Evolutionary conservation across 2,113 vertebrate genomes (phyloP).

Genomic region (Mellivora capensis): DNA sequence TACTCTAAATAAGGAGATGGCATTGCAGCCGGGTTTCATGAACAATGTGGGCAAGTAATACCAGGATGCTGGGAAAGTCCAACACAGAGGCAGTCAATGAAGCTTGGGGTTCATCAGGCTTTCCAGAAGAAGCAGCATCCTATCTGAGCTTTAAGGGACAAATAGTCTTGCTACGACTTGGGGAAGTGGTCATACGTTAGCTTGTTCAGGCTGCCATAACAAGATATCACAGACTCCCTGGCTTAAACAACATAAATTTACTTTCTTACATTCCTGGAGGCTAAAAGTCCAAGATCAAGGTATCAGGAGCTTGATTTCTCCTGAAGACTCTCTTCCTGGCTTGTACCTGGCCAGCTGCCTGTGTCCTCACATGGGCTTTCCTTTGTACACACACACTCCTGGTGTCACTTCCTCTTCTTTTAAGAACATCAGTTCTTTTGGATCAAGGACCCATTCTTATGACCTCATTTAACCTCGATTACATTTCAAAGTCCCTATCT

Average conservation of each 20-base stretch:
- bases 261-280: not conserved
- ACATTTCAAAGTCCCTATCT: not conserved
- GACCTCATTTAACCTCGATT: not conserved
- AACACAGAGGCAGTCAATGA: not conserved
- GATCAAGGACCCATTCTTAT: not conserved
- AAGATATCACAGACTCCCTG: not conserved
- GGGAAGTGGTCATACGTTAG: not conserved
- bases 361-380: not conserved
- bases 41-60: not conserved
- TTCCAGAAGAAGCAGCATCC: not conserved
- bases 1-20: not conserved
- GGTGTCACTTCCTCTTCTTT: not conserved
- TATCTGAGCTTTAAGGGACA: not conserved
- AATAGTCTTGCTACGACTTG: not conserved
- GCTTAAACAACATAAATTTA: not conserved
- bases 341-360: not conserved
- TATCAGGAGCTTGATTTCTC: not conserved
- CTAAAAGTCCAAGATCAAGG: not conserved
- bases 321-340: not conserved
- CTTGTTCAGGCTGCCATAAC: not conserved
- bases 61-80: no score
- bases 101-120: not conserved
- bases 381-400: not conserved
- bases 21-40: not conserved
- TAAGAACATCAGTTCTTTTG: not conserved